A percentile compares a stretch with the other conserved stretches of the same genome.
phyloP scores from a whole-genome alignment of 2,113 vertebrate species.

The Drymodes brunneopygia region DNA sequence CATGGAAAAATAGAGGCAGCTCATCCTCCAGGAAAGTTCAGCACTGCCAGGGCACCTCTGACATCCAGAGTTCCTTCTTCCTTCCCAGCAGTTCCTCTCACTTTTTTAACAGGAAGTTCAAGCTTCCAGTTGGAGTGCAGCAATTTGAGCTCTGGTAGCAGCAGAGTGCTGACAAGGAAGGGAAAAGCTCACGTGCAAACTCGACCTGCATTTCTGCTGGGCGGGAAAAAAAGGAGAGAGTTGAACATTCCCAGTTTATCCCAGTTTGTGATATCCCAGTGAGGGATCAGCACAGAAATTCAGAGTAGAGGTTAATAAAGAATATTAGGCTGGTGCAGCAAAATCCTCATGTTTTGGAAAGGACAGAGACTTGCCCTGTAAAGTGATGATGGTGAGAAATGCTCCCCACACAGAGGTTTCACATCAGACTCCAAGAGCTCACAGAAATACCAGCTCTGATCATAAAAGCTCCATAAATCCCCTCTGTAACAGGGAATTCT shows the following conservation, averaged over 20 bases:
- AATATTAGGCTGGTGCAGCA: not conserved
- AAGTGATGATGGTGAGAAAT: not conserved
- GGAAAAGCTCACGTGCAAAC: not conserved
- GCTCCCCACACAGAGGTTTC: not conserved
- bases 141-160: not conserved
- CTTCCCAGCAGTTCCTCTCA: not conserved
- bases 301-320: not conserved
- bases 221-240: not conserved
- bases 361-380: not conserved
- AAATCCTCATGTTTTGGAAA: not conserved
- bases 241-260: not conserved
- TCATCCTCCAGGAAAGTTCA: conserved; percentile 31
- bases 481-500: not conserved
- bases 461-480: not conserved
- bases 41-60: not conserved
- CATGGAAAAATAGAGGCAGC: not conserved
- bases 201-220: not conserved
- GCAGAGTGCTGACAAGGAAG: not conserved
- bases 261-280: not conserved
- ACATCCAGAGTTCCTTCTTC: not conserved
- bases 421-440: not conserved
- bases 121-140: not conserved
- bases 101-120: not conserved
- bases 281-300: not conserved
- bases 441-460: not conserved